Conservation (phyloP, 2,888 invertebrate species). For the Tetrapedia diversipes region DNA sequence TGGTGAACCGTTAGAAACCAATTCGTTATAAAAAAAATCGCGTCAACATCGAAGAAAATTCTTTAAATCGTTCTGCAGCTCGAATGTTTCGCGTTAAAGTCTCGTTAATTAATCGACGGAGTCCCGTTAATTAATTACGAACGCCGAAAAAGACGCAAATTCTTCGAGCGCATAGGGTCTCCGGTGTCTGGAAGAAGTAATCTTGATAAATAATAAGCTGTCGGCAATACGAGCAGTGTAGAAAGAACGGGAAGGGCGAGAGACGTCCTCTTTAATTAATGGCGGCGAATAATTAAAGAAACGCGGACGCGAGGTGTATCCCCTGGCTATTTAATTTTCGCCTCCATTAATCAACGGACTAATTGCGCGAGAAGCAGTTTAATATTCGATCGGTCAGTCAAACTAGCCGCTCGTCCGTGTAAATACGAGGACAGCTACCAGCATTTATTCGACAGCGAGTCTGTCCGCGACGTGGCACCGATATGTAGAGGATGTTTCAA, state of each 20-base stretch:
- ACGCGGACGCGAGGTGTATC: slow-evolving; percentile 9
- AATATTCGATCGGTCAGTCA: slow-evolving; percentile 48
- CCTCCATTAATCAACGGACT: slow-evolving; percentile 45
- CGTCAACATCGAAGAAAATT: background rate
- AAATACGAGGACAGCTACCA: slow-evolving; percentile 42
- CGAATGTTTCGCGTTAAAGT: background rate
- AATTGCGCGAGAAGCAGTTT: slow-evolving; percentile 44
- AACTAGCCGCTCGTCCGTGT: slow-evolving; percentile 26
- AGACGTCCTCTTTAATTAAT: slow-evolving; percentile 38
- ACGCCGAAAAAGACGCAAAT: background rate
- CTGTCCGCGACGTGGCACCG: background rate
- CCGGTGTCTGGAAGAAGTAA: slow-evolving; percentile 8
- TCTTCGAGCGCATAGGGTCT: background rate
- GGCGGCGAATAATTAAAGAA: slow-evolving; percentile 40
- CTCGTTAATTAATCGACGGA: background rate
- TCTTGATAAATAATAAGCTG: slow-evolving; percentile 32
- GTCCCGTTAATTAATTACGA: slow-evolving; percentile 8
- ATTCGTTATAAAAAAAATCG: too few species aligned
- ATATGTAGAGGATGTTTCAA: background rate
- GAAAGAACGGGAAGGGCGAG: background rate
- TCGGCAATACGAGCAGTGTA: background rate
- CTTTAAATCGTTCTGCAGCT: background rate
- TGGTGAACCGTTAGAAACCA: too few species aligned
- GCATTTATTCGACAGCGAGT: slow-evolving; percentile 43
- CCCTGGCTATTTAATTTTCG: slow-evolving; percentile 34